phyloP scores from a whole-genome alignment of 2,113 vertebrate genomes.

The Grantiella picta region DNA sequence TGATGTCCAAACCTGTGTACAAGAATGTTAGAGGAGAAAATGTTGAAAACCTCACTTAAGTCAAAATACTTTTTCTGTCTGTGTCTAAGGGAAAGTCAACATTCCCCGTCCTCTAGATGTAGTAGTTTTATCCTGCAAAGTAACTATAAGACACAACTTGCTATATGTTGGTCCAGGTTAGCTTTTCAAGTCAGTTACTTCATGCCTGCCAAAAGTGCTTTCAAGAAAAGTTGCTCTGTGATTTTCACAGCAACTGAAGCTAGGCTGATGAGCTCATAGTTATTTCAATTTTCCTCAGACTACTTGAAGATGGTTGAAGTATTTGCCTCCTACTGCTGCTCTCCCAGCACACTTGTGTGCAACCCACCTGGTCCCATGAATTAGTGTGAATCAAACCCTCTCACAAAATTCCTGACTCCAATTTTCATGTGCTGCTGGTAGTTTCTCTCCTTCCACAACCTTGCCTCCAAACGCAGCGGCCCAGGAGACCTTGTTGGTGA shows the following conservation, averaged over 20 bases:
- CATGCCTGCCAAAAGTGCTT: not conserved
- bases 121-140: not conserved
- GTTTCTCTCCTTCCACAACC: not conserved
- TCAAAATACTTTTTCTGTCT: not conserved
- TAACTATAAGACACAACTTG: not conserved
- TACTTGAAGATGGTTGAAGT: not conserved
- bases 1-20: not conserved
- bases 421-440: not conserved
- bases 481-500: not conserved
- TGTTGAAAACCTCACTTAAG: not conserved
- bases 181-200: not conserved
- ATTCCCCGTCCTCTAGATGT: not conserved
- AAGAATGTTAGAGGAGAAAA: not conserved
- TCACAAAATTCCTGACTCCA: not conserved
- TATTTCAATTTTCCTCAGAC: not conserved
- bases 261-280: not conserved
- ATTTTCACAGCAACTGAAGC: not conserved
- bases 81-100: not conserved
- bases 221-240: not conserved
- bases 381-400: not conserved
- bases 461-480: not conserved
- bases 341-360: not conserved
- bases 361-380: not conserved
- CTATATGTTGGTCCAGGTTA: not conserved
- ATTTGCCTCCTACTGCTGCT: not conserved